Base-by-base conservation (phyloP, 2,113 vertebrate species). In the Neolamprologus devosi region DNA sequence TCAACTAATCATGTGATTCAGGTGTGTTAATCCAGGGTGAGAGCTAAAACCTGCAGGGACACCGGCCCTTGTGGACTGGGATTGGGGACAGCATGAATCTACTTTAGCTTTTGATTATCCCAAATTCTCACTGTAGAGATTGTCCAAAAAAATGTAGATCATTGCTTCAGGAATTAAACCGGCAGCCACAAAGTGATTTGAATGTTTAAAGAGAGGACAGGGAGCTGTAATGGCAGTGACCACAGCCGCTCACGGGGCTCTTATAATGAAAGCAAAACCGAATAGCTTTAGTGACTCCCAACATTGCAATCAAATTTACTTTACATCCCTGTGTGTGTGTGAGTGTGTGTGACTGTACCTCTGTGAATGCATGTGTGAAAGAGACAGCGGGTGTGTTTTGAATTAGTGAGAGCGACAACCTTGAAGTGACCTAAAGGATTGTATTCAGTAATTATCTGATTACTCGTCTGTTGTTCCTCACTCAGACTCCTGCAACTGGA, bases 371-470 rank as follows among this genome's bases (percentile, higher is more conserved):
- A 21, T 57, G 28, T 84, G 60, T 9, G 7, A 53, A 35, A 17
- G 26, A 79, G 19, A 55, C n/a, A 40, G 21, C 47, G 33, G 37
- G 55, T 82, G 75, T 85, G 60, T 73, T 30, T 30, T 51, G 54
- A 17, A 81, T 81, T 80, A 81, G 85, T 68, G 63, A 75, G 23
- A 42, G 58, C 40, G 11, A 91, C 89, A 88, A 93, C 94, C 90
- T 94, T 92, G 88, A 82, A 26, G 78, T 88, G 92, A 95, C 92
- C 93, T 92, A 81, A 63, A 88, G 84, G 90, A 89, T 91, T 86
- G 83, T 91, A 89, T 91, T 92, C 84, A 89, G 91, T 94, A 95
- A 95, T 95, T 94, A 95, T 94, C 91, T 93, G 92, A 95, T 95
- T 94, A 93, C 85, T 85, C 68, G 60, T 88, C 91, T 92, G 85